Base-by-base conservation (phyloP, 2,797 vertebrate genomes). In the Coendou prehensilis region DNA sequence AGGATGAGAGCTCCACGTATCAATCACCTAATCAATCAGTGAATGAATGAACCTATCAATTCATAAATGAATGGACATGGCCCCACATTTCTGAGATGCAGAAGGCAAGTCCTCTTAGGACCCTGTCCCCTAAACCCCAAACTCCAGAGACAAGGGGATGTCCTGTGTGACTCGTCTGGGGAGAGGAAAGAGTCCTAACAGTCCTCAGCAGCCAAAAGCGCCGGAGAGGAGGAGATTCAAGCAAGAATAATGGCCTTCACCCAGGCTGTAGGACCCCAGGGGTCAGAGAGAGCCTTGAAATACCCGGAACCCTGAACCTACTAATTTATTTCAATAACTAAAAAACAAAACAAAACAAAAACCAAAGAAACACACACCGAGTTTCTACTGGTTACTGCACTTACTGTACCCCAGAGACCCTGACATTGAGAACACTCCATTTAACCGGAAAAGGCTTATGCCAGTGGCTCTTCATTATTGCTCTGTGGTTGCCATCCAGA, bases 371-470 rank as follows among this genome's bases (percentile, higher is more conserved):
- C 22, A 20, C 0, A 13, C 11, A 14, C 0, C 10, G 63, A 69
- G 63, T 26, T 69, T 61, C 57, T 47, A 6, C 37, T 26, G 52
- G 41, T 15, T 45, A 13, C 15, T 11, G 9, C 41, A n/a, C 52
- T 15, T 9, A 37, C 47, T 41, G 22, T 75, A 87, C 50, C n/a
- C 15, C 54, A 37, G 3, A 64, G 50, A 75, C 3, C 18, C 17
- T 33, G 54, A 41, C 2, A 9, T 0, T 3, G 18, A 59, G n/a
- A 47, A 41, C 1, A 14, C 0, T 33, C 1, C 18, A 2, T 26
- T 45, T 18, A 59, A 85, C 56, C 41, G 45, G 18, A 57, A 71
- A 28, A 59, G 47, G 11, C 30, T 78, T 41, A 17, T 23, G 33
- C 79, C 8, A 0, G 7, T 3, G 61, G 26, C 76, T 81, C 50